Evolutionary conservation across 2,888 invertebrate species (phyloP), one percentile per base, ranked within the genome.

Genomic region (Loripinus fragilis): DNA sequence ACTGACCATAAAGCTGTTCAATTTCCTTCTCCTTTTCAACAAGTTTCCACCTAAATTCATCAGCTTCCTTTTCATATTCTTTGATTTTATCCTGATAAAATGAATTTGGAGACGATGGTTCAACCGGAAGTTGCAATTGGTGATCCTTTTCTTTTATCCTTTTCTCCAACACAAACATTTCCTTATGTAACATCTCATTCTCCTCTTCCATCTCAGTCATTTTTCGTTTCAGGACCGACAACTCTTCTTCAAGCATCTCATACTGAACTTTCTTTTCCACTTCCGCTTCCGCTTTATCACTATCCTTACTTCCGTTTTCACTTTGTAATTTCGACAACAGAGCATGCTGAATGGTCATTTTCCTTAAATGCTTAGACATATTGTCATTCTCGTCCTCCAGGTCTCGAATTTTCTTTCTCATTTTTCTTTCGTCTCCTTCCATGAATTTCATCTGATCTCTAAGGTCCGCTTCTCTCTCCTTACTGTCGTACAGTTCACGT

Each of bases 341-440:
- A 0, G 80, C 78, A 35, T 87, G 87, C 60, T 90, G 85, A 30
- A 85, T 73, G 0, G 97, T 97, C 96, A 98, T 96, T 96, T 98
- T 98, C 95, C 98, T 97, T 95, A 98, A 96, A 95, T 98, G 98
- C 95, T 97, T 95, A 94, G 97, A 96, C 94, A 98, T 95, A 90
- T 97, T 97, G 94, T 99, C 98, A 95, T 98, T 98, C 95, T 99
- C 98, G 94, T 98, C 98, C 95, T 99, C 98, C 94, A 98, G 96
- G 92, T 98, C 96, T 93, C 97, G 96, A 93, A 97, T 96, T 95
- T 97, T 97, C 95, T 97, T 97, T 94, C 97, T 95, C 94, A 86
- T 71, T 94, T 96, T 96, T 95, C 97, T 96, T 12, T 88, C 88
- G 96, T 98, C 98, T 94, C 98, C 98, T 93, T 98, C 98, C 20